Evolutionary conservation across 2,113 vertebrate genomes (phyloP), one percentile per base, ranked within the genome.

Genomic region (Rallus limicola): DNA sequence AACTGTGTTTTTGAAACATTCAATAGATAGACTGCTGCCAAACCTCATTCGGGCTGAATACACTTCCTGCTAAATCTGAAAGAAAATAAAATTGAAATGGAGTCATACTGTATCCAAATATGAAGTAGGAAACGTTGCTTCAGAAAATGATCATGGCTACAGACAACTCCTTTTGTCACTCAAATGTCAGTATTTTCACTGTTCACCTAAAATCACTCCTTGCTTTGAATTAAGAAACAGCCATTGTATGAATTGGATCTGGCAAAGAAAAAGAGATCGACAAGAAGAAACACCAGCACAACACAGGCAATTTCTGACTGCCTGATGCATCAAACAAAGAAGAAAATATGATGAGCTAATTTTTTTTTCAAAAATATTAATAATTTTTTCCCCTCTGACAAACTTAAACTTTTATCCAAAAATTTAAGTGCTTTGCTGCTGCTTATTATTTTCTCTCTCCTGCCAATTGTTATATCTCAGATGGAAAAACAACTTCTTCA

Each of bases 1-100:
- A 95, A 91, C 53, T 31, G 24, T 86, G 87, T 75, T 93, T 96
- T 69, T 84, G 76, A 75, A 92, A 79, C 70, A 68, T 42, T 94
- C 65, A 93, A 34, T 42, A 79, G 59, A 67, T 44, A 95, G 64
- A 71, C 48, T 62, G 28, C 53, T 92, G 90, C 88, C 93, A 95
- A 95, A 89, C 70, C 70, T 95, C 93, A 55, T 68, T 85, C 84
- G 86, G 86, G 71, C 16, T 62, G 28, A 94, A 86, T 26, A 81
- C 14, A 36, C 28, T 84, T 84, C 76, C 86, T 95, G 86, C 31
- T 71, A 92, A 28, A 88, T 87, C 44, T 63, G 63, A 87, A 69
- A 79, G 74, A 93, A 96, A 96, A 75, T 65, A 53, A 62, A 92
- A 96, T 44, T 91, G 53, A 81, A 95, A 82, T 0, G 0, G 29